Evolutionary conservation across 2,113 vertebrate species (phyloP).

Genomic region (Miniopterus natalensis): DNA sequence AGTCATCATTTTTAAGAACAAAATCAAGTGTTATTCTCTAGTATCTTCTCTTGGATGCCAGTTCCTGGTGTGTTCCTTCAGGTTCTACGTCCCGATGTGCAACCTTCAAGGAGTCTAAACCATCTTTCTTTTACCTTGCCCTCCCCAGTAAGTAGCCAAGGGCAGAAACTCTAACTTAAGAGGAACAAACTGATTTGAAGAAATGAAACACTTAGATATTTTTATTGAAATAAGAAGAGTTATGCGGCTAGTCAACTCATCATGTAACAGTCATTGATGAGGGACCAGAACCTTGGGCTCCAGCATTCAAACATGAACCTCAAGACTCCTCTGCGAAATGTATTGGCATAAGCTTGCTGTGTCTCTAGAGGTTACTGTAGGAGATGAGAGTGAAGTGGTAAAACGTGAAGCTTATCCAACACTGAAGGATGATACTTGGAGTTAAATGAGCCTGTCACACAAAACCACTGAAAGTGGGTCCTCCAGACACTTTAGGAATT

Average conservation of each 20-base stretch:
- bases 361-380: neutral
- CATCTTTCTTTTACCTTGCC: neutral
- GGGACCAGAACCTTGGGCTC: neutral
- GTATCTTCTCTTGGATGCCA: neutral
- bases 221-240: conserved; percentile 33
- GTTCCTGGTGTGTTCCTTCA: neutral
- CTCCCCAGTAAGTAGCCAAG: neutral
- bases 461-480: neutral
- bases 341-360: neutral
- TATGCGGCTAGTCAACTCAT: neutral
- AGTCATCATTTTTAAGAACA: conserved; percentile 16
- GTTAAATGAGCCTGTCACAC: neutral
- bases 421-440: neutral
- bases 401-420: conserved; percentile 1
- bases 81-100: neutral
- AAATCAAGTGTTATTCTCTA: conserved; percentile 24
- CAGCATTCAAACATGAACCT: neutral
- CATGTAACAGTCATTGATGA: neutral
- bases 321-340: neutral
- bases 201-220: conserved; percentile 6
- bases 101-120: neutral
- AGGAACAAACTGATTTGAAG: conserved; percentile 14
- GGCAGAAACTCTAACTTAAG: neutral
- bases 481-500: conserved; percentile 1
- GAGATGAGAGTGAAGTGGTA: neutral